Evolutionary conservation across 2,797 vertebrate species (phyloP).

Genomic region (Gymnopithys bicolor): DNA sequence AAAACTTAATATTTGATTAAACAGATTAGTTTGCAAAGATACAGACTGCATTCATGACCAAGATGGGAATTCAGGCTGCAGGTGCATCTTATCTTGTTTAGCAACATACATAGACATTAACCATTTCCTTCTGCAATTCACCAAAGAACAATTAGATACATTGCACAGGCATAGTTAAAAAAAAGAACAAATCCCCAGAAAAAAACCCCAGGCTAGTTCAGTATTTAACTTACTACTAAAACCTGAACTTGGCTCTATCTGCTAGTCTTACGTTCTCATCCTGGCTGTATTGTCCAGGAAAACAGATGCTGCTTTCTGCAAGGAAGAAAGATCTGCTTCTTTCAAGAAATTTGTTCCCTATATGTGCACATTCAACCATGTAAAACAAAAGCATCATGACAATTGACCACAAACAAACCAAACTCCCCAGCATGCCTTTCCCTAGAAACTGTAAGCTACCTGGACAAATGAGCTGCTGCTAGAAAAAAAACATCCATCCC

Average conservation of each 20-base stretch:
- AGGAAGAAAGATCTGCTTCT: constrained; percentile 52
- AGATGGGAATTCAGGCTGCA: constrained; percentile 72
- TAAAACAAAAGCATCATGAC: constrained; percentile 8
- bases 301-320: constrained; percentile 67
- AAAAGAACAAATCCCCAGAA: background rate
- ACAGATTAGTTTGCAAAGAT: constrained; percentile 85
- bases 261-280: constrained; percentile 53
- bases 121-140: constrained; percentile 58
- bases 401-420: background rate
- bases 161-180: constrained; percentile 78
- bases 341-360: constrained; percentile 60
- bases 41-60: constrained; percentile 67
- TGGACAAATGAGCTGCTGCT: background rate
- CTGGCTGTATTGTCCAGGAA: constrained; percentile 58
- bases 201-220: background rate
- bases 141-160: background rate
- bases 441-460: background rate
- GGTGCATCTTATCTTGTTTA: constrained; percentile 74
- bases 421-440: background rate
- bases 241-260: constrained; percentile 52
- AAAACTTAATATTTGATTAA: constrained; percentile 90
- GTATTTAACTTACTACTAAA: constrained; percentile 31
- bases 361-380: constrained; percentile 31
- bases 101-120: constrained; percentile 47
- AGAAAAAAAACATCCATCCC: background rate